Conservation (phyloP, 37 sponge, comb jelly and placozoan genomes). For the Mnemiopsis leidyi region DNA sequence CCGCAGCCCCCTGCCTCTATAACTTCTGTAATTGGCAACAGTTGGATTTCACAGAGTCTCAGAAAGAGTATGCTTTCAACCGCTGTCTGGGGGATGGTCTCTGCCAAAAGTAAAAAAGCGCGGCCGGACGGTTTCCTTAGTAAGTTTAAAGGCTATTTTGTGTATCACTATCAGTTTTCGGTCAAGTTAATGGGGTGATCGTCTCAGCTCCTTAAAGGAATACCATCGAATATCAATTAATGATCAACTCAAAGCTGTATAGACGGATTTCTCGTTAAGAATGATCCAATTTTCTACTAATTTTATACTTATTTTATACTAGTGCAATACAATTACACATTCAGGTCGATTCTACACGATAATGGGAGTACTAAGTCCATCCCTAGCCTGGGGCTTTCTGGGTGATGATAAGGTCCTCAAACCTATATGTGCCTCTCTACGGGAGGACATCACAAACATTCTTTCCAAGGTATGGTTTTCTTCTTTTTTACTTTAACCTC, state of each 20-base stretch:
- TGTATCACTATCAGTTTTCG: too few species aligned
- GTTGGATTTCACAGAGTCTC: conserved; percentile 51
- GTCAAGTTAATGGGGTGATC: too few species aligned
- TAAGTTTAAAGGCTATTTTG: too few species aligned
- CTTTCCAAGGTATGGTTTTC: not conserved
- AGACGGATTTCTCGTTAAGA: too few species aligned
- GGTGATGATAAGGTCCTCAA: conserved; percentile 25
- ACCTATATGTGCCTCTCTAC: conserved; percentile 20
- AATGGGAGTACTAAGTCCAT: conserved; percentile 6
- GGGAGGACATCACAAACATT: not conserved
- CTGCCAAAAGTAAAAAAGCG: conserved; percentile 34
- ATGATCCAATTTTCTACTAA: too few species aligned
- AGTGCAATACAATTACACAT: not conserved
- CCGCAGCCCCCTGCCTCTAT: conserved; percentile 43
- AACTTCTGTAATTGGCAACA: conserved; percentile 17
- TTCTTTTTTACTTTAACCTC: too few species aligned
- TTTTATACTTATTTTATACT: too few species aligned
- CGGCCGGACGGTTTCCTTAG: conserved; percentile 35
- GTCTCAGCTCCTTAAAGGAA: too few species aligned
- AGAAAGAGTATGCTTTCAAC: conserved; percentile 33
- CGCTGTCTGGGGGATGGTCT: conserved; percentile 60
- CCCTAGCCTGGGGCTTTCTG: conserved; percentile 55
- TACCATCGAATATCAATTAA: too few species aligned
- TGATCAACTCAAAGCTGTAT: too few species aligned
- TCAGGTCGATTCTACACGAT: conserved; percentile 45